Evolutionary conservation across 2,888 invertebrate genomes (phyloP), one percentile per base, ranked within the genome.

Genomic region (Nomada hirtipes): DNA sequence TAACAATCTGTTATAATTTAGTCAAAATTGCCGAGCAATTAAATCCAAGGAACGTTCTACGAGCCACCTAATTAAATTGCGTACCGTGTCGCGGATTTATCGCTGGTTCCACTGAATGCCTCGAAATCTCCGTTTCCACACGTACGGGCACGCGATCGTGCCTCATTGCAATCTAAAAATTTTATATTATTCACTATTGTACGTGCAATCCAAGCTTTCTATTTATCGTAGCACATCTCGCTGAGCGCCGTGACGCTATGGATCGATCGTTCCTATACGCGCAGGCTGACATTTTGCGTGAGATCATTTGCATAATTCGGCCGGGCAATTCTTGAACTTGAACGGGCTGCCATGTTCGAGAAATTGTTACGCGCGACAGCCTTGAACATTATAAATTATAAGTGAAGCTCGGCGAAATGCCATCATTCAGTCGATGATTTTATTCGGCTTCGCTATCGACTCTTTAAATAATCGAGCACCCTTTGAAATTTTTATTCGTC

Each of bases 261-360:
- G 84, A 84, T 89, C 84, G 85, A 86, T 84, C 65, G 59, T 71
- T 65, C 64, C 63, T 47, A 50, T 23, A 4, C 2, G 80, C 84
- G 78, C 83, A 86, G 85, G 89, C 87, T 89, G 91, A 91, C 91
- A 90, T 91, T 92, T 91, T 80, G 7, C 89, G 86, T 77, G 70
- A 2, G 84, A 84, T 86, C 81, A 87, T 90, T 90, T 90, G 89
- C 90, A 91, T 91, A 91, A 92, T 90, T 91, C 85, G 88, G 86
- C 61, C 18, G 4, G 13, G 7, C 50, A 69, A 72, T 47, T 76
- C 64, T 64, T 44, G 60, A 72, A 64, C 50, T 47, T 70, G 70
- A 70, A 61, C 53, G 67, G 52, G 4, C 52, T n/a, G 29, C 52
- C 13, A 20, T 15, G 0, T 36, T 4, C 9, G 53, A 15, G 20